Conservation (phyloP, 2,113 vertebrate species). For the Rhabdornis inornatus region DNA sequence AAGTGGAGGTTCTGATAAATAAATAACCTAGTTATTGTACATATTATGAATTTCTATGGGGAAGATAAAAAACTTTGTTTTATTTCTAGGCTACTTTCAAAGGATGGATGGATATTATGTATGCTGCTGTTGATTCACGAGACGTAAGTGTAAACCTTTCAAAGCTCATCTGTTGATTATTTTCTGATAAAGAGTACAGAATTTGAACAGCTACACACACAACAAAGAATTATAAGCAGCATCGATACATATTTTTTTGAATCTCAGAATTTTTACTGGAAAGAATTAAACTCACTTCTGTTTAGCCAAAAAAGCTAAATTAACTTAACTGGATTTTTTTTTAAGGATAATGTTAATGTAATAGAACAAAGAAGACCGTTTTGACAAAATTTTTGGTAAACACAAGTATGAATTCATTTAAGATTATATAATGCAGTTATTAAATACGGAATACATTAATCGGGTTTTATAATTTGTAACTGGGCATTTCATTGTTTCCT, state of each 20-base stretch:
- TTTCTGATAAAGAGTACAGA: not conserved
- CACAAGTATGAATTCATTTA: not conserved
- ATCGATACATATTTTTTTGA: not conserved
- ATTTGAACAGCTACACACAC: not conserved
- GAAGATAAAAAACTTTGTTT: conserved; percentile 21
- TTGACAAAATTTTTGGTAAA: not conserved
- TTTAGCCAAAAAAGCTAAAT: not conserved
- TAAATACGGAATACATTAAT: not conserved
- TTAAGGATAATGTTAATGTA: not conserved
- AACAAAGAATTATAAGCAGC: not conserved
- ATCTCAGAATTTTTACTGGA: not conserved
- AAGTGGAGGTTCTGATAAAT: not conserved
- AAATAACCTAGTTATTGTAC: not conserved
- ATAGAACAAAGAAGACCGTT: not conserved
- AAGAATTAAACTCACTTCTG: not conserved
- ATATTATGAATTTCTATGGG: not conserved
- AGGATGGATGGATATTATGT: conserved; percentile 98
- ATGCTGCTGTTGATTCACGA: conserved; percentile 90
- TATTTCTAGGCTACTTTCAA: conserved; percentile 92
- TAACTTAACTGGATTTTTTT: not conserved
- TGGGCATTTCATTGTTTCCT: not conserved
- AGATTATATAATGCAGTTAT: not conserved
- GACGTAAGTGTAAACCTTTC: conserved; percentile 69
- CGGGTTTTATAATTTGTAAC: not conserved
- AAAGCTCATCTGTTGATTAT: not conserved